These are phyloP conservation scores for Himalopsyche tibetana DNA, from an alignment of 2,888 invertebrate genomes.

Conservation along the genomic window DNA sequence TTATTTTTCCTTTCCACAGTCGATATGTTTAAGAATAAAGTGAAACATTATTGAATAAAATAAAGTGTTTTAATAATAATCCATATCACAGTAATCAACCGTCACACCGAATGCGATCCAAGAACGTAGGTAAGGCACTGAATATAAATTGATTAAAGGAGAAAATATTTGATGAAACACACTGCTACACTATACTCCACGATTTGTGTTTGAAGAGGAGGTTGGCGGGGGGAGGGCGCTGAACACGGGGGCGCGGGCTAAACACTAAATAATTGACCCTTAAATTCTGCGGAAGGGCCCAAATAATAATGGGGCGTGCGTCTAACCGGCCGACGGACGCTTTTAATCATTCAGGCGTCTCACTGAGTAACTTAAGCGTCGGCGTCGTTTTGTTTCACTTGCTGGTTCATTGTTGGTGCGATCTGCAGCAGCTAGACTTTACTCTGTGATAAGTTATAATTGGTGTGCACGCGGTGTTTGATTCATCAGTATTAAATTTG, in stretches of 20 bases:
- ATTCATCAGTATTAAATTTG: slow-evolving; percentile 38
- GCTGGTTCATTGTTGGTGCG: slow-evolving; percentile 7
- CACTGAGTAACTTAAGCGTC: slow-evolving; percentile 46
- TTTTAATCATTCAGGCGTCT: slow-evolving; percentile 62
- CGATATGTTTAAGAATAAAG: no score
- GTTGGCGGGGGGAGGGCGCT: not conserved
- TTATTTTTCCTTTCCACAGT: no score
- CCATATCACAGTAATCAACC: not conserved
- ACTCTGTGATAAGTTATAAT: slow-evolving; percentile 26
- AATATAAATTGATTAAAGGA: not conserved
- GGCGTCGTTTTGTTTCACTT: slow-evolving; percentile 46
- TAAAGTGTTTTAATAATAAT: no score
- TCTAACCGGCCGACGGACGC: slow-evolving; percentile 23
- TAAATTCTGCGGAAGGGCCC: slow-evolving; percentile 55
- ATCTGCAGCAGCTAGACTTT: not conserved
- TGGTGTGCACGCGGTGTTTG: not conserved
- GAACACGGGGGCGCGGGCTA: slow-evolving; percentile 52
- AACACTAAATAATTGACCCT: slow-evolving; percentile 64
- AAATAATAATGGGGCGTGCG: slow-evolving; percentile 52
- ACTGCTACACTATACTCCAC: slow-evolving; percentile 5
- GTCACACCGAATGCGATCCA: not conserved
- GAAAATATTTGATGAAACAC: not conserved
- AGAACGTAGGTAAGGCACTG: not conserved
- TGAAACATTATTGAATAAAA: no score
- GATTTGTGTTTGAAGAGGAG: slow-evolving; percentile 5